Base-by-base conservation (phyloP, 2,797 vertebrate genomes). In the Synaphobranchus kaupii region DNA sequence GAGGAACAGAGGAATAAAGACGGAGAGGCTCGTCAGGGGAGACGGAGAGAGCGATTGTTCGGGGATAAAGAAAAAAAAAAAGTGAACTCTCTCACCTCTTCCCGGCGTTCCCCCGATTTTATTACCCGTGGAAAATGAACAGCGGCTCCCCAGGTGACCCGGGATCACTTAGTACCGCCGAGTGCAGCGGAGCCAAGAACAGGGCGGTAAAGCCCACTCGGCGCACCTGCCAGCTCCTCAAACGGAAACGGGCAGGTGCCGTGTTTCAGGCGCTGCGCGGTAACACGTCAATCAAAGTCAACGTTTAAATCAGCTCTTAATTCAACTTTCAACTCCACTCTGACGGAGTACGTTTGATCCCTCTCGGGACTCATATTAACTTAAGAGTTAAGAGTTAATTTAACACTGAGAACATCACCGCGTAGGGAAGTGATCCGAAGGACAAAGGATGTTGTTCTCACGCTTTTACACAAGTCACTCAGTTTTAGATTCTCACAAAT, bases 91-190 rank as follows among this genome's bases (percentile, higher is more conserved):
- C 60, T 22, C 25, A 25, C 60, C 73, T 39, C 22, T 60, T 47
- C 66, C 85, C 31, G 34, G 68, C 52, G 52, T 80, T 6, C 22
- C 71, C 39, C 34, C 10, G 73, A 17, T 56, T 86, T 86, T 86
- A 86, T 78, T 80, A 86, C 85, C 68, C 78, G 10, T n/a, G 22
- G 73, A 86, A 86, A 86, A 78, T 60, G 73, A 86, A 47, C 71
- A 54, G 52, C 34, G 25, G 76, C 31, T 86, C 68, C 58, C 50
- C 78, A 76, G 71, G 85, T 80, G 73, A 80, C 12, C 52, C n/a
- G 85, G 85, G 76, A 86, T 86, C 76, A 48, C 71, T 60, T 81
- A 78, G 85, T 3, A 60, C 71, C 73, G 22, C 54, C 85, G 39
- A 25, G 71, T 56, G 71, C n/a, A 15, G 20, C 34, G 52, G 52